These are phyloP conservation scores for Notodonta dromedarius DNA, from an alignment of 2,888 invertebrate species.

Conservation along the genomic window DNA sequence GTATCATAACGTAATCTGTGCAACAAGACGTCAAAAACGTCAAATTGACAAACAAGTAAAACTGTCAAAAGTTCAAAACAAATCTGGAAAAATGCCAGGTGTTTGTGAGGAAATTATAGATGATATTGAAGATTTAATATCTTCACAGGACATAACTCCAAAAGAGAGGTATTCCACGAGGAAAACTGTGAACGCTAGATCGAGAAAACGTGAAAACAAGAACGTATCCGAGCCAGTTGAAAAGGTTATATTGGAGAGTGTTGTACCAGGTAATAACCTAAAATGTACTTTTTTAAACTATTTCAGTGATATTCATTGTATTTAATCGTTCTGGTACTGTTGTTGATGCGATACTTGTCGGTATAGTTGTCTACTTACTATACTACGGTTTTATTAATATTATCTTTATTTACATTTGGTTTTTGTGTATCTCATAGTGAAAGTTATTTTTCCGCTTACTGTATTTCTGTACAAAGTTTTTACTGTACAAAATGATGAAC, in stretches of 20 bases:
- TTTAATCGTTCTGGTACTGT: too few species aligned
- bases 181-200: constrained; percentile 88
- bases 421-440: too few species aligned
- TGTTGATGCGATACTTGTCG: too few species aligned
- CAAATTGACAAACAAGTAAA: neutral
- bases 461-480: too few species aligned
- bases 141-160: constrained; percentile 90
- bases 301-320: too few species aligned
- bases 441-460: too few species aligned
- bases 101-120: constrained; percentile 89
- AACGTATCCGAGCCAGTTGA: constrained; percentile 60
- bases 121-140: constrained; percentile 94
- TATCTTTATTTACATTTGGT: too few species aligned
- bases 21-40: neutral
- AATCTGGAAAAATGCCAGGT: constrained; percentile 75
- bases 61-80: constrained; percentile 33
- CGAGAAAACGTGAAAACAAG: constrained; percentile 76
- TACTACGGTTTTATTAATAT: too few species aligned
- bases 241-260: constrained; percentile 82
- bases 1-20: neutral
- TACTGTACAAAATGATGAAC: too few species aligned
- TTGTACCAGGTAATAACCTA: constrained; percentile 83
- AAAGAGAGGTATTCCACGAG: constrained; percentile 90
- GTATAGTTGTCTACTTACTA: too few species aligned
- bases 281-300: constrained; percentile 27